Evolutionary conservation across 2,113 vertebrate species (phyloP).

Genomic region (Scophthalmus maximus): DNA sequence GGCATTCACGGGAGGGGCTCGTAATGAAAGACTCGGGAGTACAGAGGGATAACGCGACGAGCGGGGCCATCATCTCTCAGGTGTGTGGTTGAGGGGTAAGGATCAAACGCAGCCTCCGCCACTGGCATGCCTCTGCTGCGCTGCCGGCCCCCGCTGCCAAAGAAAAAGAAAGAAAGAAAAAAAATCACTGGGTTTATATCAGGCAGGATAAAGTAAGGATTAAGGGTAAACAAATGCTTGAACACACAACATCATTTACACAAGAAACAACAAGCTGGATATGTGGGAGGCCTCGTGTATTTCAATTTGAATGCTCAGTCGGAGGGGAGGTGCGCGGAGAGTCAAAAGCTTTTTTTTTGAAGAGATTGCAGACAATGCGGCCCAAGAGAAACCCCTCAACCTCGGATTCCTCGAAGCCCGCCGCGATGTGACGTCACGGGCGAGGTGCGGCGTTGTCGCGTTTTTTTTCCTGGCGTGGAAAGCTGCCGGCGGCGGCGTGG

Average conservation of each 20-base stretch:
- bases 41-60: constrained; percentile 77
- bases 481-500: too few species aligned
- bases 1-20: constrained; percentile 70
- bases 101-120: constrained; percentile 77
- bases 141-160: constrained; percentile 62
- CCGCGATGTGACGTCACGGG: constrained; percentile 26
- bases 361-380: constrained; percentile 46
- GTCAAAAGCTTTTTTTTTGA: constrained; percentile 56
- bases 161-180: constrained; percentile 22
- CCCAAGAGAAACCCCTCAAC: constrained; percentile 30
- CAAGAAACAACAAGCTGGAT: constrained; percentile 80
- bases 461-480: constrained; percentile 7
- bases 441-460: constrained; percentile 12
- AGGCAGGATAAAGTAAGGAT: constrained; percentile 75
- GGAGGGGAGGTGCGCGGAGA: constrained; percentile 42
- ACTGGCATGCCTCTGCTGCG: constrained; percentile 74
- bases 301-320: constrained; percentile 58
- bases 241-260: constrained; percentile 81
- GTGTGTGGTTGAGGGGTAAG: constrained; percentile 76
- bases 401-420: constrained; percentile 26
- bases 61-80: constrained; percentile 81
- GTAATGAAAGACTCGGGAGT: constrained; percentile 77
- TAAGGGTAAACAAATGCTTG: constrained; percentile 80
- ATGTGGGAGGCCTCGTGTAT: constrained; percentile 72
- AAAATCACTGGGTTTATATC: constrained; percentile 74